Percentiles rank a stretch among this genome's conserved stretches.
Conservation (phyloP, 1,140 invertebrate species). For the Alviniconcha marisindica region DNA sequence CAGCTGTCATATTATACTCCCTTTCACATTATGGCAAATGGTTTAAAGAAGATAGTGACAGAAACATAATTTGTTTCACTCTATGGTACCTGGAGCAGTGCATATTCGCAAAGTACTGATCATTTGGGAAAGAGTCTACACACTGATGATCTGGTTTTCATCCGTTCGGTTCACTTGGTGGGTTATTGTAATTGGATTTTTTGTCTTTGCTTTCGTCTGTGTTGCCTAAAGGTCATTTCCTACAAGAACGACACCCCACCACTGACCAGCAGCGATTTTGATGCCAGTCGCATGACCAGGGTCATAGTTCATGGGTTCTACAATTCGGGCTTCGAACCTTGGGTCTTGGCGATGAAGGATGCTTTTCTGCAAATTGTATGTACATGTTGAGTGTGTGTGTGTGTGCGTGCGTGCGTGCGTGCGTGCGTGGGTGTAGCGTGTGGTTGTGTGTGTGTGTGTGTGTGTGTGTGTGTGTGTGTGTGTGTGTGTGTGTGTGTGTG, state of each 20-base stretch:
- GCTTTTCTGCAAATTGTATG: constrained; percentile 46
- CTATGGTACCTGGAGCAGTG: too few species aligned
- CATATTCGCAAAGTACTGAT: too few species aligned
- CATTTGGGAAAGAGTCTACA: too few species aligned
- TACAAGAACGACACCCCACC: constrained; percentile 76
- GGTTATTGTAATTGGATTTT: too few species aligned
- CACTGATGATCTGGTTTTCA: too few species aligned
- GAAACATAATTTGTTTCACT: too few species aligned
- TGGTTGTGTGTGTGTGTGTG: background rate
- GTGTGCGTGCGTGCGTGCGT: background rate
- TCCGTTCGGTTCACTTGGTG: too few species aligned
- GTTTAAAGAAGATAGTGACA: too few species aligned
- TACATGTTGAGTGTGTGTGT: background rate
- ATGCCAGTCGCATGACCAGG: constrained; percentile 76
- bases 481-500: background rate
- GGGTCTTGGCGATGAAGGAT: constrained; percentile 66
- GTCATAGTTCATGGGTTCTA: constrained; percentile 94
- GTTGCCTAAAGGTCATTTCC: too few species aligned
- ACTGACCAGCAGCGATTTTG: constrained; percentile 39
- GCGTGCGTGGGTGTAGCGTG: background rate
- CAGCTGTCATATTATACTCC: too few species aligned
- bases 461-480: background rate
- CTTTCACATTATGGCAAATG: too few species aligned
- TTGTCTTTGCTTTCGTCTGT: too few species aligned
- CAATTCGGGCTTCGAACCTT: constrained; percentile 76